phyloP scores from a whole-genome alignment of 2,888 invertebrate genomes.

The Heliconius charithonia region DNA sequence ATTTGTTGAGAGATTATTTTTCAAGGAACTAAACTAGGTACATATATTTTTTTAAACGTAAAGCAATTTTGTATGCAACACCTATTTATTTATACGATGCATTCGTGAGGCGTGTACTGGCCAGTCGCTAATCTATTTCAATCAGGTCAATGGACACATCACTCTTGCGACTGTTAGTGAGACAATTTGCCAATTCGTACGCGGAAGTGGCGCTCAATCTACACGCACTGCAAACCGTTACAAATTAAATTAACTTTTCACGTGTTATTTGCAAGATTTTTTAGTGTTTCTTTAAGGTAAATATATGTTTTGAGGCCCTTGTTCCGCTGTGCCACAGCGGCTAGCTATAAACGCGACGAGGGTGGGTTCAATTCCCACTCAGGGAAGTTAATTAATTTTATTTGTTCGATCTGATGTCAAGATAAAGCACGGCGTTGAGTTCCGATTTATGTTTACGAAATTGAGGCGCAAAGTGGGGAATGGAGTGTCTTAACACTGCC shows the following conservation, averaged over 20 bases:
- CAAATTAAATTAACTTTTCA: slow-evolving; percentile 15
- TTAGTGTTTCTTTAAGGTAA: not conserved
- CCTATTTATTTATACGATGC: slow-evolving; percentile 10
- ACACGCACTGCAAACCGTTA: slow-evolving; percentile 28
- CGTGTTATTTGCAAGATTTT: not conserved
- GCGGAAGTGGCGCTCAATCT: slow-evolving; percentile 43
- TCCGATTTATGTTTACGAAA: too few relatives aligned
- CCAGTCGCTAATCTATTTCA: slow-evolving; percentile 50
- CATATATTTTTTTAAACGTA: not conserved
- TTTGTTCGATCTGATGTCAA: not conserved
- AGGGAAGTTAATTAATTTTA: not conserved
- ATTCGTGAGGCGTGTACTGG: slow-evolving; percentile 31
- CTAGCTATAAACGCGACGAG: not conserved
- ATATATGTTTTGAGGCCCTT: not conserved
- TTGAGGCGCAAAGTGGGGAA: too few relatives aligned
- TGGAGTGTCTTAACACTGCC: too few relatives aligned
- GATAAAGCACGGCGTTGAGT: too few relatives aligned
- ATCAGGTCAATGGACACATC: slow-evolving; percentile 56
- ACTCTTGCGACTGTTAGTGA: slow-evolving; percentile 56
- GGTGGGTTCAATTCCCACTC: not conserved
- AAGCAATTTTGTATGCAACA: not conserved
- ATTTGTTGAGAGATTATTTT: not conserved
- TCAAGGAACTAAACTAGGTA: too few relatives aligned
- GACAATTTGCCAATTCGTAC: slow-evolving; percentile 61
- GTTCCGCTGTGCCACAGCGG: not conserved